Evolutionary conservation across 2,113 vertebrate genomes (phyloP), one percentile per base, ranked within the genome.

Genomic region (Phylloscopus trochiloides): DNA sequence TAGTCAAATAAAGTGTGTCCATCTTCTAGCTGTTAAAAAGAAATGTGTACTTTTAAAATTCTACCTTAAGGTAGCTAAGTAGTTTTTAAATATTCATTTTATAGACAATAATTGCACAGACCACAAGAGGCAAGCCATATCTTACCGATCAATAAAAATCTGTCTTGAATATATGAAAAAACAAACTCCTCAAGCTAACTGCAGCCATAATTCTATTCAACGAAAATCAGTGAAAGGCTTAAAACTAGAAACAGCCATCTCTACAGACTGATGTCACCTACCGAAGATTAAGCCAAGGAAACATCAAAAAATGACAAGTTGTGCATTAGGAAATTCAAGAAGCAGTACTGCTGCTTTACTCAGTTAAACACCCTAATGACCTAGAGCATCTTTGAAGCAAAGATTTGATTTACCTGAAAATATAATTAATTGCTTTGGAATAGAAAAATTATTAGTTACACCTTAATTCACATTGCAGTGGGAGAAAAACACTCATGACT

Each of bases 1-100:
- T 99, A 99, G 97, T 99, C 99, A 97, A 99, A 99, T 90, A 99
- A 98, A 51, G 99, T 99, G 95, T 99, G 99, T 95, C 99, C 99
- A 98, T 99, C 99, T 98, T 99, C 99, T 98, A 99, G 98, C 99
- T 99, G 95, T 82, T 61, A 95, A 97, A 97, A 94, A 96, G 82
- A 97, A 96, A 91, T 4, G 24, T 24, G 70, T 15, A 85, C 17
- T 77, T 93, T 38, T 91, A 83, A 95, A 90, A 62, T 29, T 73
- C 50, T 29, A 36, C 14, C 17, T 29, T 75, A 32, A 89, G 21
- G 21, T 50, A 86, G 38, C 14, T 13, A 68, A 48, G 45, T 25
- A 65, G 47, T 43, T 91, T 78, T 31, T 42, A 84, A 21, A 47
- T 86, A 10, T 67, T 80, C 14, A 29, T 88, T 88, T 61, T 6